Base-by-base conservation (phyloP, 2,113 vertebrate species). In the Toxotes chatareus region DNA sequence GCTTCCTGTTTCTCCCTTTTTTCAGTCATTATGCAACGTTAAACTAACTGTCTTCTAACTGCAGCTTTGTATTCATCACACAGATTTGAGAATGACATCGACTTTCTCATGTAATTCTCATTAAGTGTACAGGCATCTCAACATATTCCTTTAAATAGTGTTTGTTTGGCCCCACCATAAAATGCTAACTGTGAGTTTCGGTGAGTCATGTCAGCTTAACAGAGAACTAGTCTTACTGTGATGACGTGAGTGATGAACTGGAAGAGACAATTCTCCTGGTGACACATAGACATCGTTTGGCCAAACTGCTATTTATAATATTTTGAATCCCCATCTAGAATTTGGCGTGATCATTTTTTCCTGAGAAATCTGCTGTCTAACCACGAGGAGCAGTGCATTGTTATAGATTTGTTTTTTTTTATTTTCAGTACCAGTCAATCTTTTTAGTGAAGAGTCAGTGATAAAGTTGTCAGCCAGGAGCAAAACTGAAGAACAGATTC, bases 161-260 rank as follows among this genome's bases (percentile, higher is more conserved):
- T 59, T 12, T 53, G 12, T 38, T 73, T 42, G 12, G 53, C 31
- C 34, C 13, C 40, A 34, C 10, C 42, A 19, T 46, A 34, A 42
- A 66, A 49, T 36, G 19, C n/a, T 23, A 5, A 49, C 0, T 7
- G n/a, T 31, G 36, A 17, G 8, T 21, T 23, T 60, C 31, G 60
- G 32, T 40, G 56, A 69, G 44, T 55, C 31, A 42, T 7, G 7
- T 61, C 67, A 38, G 9, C 36, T 75, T 14, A 63, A 23, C 51
- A 51, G 23, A 73, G 32, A 12, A 76, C 0, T 1, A n/a, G 31
- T 17, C 36, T 62, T 55, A 21, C 42, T 42, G 27, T 47, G 53
- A 73, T 84, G 38, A 82, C 31, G 36, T 42, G 59, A 32, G 46
- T 34, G 61, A 65, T 65, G 27, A 60, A 17, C 21, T 56, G 17